Conservation (phyloP, 2,888 invertebrate species). For the Trachelus iudaicus region DNA sequence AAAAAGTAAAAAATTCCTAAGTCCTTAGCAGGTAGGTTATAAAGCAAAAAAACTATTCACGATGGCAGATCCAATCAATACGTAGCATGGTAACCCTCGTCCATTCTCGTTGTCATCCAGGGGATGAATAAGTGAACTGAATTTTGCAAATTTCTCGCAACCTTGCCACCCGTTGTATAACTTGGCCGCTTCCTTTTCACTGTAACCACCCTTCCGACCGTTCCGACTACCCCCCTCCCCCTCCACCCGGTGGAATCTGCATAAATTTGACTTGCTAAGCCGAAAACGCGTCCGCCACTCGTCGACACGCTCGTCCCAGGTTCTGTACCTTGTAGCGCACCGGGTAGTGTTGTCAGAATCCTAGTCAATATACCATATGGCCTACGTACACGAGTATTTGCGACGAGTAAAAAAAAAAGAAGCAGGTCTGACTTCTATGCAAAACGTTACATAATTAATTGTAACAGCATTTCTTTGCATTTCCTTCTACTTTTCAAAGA, state of each 20-base stretch:
- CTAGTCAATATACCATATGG: background rate
- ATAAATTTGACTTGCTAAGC: conserved; percentile 60
- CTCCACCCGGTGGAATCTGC: conserved; percentile 37
- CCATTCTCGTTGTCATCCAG: background rate
- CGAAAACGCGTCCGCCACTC: background rate
- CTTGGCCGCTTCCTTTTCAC: background rate
- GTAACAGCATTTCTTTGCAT: background rate
- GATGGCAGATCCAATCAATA: background rate
- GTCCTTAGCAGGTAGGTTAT: background rate
- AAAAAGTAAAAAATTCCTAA: background rate
- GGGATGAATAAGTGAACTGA: conserved; percentile 17
- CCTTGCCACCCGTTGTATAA: conserved; percentile 24
- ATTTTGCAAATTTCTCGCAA: conserved; percentile 32
- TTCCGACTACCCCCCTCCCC: background rate
- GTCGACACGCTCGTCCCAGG: background rate
- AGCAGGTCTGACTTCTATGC: background rate
- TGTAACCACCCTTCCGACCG: background rate
- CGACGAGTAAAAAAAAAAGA: background rate
- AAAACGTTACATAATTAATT: background rate
- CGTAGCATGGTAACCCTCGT: background rate
- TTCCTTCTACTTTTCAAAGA: background rate
- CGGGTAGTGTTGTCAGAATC: background rate
- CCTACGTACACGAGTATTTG: background rate
- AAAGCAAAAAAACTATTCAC: background rate
- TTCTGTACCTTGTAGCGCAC: background rate